Evolutionary conservation across 64 coral and sea anemone species (phyloP).

Genomic region (Platygyra sinensis): DNA sequence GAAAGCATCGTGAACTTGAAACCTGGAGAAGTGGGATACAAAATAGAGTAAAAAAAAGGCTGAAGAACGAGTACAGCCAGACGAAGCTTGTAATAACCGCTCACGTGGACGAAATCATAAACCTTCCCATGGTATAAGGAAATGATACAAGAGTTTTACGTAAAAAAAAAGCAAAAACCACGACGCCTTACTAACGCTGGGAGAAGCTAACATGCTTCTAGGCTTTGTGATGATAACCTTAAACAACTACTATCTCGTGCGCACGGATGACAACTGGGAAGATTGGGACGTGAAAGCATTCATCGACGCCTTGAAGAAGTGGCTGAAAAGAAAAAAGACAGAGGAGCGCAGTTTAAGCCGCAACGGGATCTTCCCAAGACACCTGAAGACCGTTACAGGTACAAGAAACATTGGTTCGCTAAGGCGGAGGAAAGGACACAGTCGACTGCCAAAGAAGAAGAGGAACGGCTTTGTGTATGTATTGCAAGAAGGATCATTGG

Average conservation of each 20-base stretch:
- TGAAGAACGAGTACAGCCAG: conserved; percentile 63
- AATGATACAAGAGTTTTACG: conserved; percentile 49
- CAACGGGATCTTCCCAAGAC: background rate
- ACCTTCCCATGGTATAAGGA: conserved; percentile 36
- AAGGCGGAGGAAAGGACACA: background rate
- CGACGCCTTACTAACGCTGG: conserved; percentile 50
- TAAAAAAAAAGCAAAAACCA: too few relatives aligned
- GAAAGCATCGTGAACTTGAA: conserved; percentile 17
- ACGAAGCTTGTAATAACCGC: conserved; percentile 40
- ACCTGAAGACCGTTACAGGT: conserved; percentile 13
- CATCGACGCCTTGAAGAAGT: conserved; percentile 48
- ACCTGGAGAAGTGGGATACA: conserved; percentile 40
- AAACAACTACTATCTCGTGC: conserved; percentile 71
- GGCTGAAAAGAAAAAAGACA: conserved; percentile 60
- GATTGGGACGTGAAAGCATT: too few relatives aligned
- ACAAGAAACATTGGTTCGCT: conserved; percentile 55
- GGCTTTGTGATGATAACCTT: conserved; percentile 29
- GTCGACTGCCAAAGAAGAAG: background rate
- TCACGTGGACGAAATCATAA: conserved; percentile 38
- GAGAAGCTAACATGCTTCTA: conserved; percentile 25
- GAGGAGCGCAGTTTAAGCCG: conserved; percentile 16
- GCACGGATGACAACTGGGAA: conserved; percentile 23
- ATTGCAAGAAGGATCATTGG: conserved; percentile 60
- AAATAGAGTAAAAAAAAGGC: conserved; percentile 36
- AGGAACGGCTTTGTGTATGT: conserved; percentile 26